A percentile compares a stretch with the other conserved stretches of the same genome.
Evolutionary conservation across 2,888 invertebrate species (phyloP).

Genomic region (Scaptomyza cyrtandrae): DNA sequence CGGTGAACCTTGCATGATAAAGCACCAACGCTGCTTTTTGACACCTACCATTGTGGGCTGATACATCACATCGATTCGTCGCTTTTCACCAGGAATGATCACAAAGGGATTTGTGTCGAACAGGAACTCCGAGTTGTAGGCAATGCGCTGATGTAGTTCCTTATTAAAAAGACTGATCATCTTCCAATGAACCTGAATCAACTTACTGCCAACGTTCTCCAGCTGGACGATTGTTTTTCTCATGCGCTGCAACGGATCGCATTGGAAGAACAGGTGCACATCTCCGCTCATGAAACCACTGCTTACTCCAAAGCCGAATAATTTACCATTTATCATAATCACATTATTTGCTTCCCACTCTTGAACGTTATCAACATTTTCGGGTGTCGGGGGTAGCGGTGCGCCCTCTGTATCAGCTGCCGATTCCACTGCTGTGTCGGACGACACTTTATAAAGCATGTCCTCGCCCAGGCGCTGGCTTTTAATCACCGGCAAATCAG

Average conservation of each 20-base stretch:
- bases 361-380: neutral
- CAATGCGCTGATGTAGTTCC: constrained; percentile 17
- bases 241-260: constrained; percentile 64
- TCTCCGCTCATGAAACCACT: constrained; percentile 32
- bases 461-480: constrained; percentile 23
- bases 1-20: constrained; percentile 51
- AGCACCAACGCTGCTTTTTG: constrained; percentile 64
- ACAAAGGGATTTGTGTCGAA: constrained; percentile 66
- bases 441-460: constrained; percentile 1
- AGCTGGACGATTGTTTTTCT: constrained; percentile 63
- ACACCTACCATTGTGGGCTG: constrained; percentile 68
- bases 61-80: constrained; percentile 60
- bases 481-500: neutral
- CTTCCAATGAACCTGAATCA: constrained; percentile 53
- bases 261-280: constrained; percentile 52
- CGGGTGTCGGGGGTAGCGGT: neutral
- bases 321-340: constrained; percentile 65
- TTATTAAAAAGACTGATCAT: neutral
- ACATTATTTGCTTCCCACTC: constrained; percentile 31
- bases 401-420: neutral
- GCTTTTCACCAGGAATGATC: constrained; percentile 46
- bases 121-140: constrained; percentile 60
- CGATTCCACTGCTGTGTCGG: neutral
- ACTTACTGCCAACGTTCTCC: constrained; percentile 66
- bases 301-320: constrained; percentile 25